Conservation (phyloP, 2,113 vertebrate genomes). For the Apodemus sylvaticus region DNA sequence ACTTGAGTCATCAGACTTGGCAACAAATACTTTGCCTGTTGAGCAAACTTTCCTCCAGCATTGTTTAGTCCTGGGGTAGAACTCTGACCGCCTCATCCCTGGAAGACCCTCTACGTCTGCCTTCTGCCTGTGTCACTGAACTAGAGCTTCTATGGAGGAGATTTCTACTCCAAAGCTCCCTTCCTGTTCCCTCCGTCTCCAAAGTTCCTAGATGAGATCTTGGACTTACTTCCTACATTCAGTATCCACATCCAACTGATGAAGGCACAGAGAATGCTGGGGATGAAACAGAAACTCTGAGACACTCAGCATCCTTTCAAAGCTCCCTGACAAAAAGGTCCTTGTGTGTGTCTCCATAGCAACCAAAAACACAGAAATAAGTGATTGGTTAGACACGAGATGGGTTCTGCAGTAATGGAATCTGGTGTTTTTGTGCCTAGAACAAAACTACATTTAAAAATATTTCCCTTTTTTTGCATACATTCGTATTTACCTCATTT, state of each 20-base stretch:
- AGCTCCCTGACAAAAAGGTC: neutral
- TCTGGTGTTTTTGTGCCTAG: neutral
- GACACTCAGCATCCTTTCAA: neutral
- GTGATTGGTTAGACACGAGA: neutral
- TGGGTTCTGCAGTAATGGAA: neutral
- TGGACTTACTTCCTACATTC: neutral
- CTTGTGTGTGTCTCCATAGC: neutral
- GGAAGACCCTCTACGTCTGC: neutral
- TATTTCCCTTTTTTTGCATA: constrained; percentile 22
- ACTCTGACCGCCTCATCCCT: neutral
- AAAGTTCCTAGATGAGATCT: neutral
- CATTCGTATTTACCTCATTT: neutral
- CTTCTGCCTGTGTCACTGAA: too few relatives aligned
- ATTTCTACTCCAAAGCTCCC: neutral
- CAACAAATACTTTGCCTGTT: neutral
- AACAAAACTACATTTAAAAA: constrained; percentile 17
- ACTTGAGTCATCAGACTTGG: neutral
- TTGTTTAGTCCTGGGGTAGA: neutral
- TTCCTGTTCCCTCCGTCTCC: neutral
- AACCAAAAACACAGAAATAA: constrained; percentile 33
- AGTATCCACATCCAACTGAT: neutral
- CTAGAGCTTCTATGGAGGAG: too few relatives aligned
- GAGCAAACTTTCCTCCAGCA: neutral
- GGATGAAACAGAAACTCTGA: neutral
- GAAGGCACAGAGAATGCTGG: neutral